Base-by-base conservation (phyloP, 2,797 vertebrate species). In the Crenichthys baileyi region DNA sequence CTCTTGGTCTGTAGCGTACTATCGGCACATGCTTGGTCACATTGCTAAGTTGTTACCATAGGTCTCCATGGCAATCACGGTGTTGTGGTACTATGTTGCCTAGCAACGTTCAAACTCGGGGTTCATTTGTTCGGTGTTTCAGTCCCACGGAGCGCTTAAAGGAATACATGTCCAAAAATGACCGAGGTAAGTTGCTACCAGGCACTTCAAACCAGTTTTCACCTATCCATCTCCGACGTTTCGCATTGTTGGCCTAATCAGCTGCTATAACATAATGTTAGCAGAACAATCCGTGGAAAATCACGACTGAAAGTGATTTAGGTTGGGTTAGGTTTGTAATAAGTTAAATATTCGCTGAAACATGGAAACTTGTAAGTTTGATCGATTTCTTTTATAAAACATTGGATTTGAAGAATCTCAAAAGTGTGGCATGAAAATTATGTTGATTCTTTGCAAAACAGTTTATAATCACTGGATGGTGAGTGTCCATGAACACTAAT, bases 21-120 rank as follows among this genome's bases (percentile, higher is more conserved):
- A 12, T 5, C 29, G 36, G 36, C 63, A 41, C 20, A 9, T 41
- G 1, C 9, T 24, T 67, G 3, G 36, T 3, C 11, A 39, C 41
- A 29, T 29, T 36, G 18, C 12, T 36, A 5, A 9, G 22, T 3
- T 13, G 11, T 16, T 9, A 39, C 46, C 22, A 4, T n/a, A 16
- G 13, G 16, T 74, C 31, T 56, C 91, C 85, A 86, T 79, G 82
- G 83, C 41, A 90, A 94, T 91, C 8, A 39, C 55, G 1, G 36
- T 84, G 85, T 88, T 86, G 70, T 75, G 74, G 31, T 50, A 65
- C 24, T 60, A 7, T 13, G 83, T 87, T 90, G 79, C 91, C 0
- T 41, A 31, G 85, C 31, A 80, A 87, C 83, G 0, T 0, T 29
- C 48, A 1, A 53, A 1, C 16, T 18, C 24, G 41, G 15, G 12